These are phyloP conservation scores for Anarhynchus alexandrinus DNA, from an alignment of 2,113 vertebrate genomes.

Conservation along the genomic window DNA sequence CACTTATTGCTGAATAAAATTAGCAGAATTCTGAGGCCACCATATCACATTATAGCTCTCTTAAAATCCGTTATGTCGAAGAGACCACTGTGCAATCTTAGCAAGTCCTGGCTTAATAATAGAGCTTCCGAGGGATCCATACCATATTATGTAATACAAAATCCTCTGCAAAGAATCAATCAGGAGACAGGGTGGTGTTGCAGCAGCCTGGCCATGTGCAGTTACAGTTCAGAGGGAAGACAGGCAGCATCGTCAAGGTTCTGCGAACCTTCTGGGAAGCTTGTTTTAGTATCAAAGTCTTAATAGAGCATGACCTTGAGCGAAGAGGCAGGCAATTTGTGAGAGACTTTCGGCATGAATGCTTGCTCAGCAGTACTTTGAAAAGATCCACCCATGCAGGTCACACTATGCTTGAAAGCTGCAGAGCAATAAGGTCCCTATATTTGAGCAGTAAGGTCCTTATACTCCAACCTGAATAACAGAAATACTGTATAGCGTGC, in stretches of 20 bases:
- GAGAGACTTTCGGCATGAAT: not conserved
- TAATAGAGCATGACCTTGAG: constrained; percentile 23
- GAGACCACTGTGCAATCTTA: not conserved
- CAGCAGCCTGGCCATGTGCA: not conserved
- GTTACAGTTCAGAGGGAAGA: not conserved
- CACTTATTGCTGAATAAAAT: not conserved
- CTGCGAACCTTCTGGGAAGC: not conserved
- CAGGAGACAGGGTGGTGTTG: not conserved
- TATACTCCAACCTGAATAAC: not conserved
- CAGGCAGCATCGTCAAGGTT: not conserved
- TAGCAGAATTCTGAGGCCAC: not conserved
- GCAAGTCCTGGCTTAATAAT: not conserved
- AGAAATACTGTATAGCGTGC: not conserved
- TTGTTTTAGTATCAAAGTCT: not conserved
- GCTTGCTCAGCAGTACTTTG: not conserved
- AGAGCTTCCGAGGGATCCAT: not conserved
- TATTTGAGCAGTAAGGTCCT: not conserved
- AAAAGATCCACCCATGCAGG: not conserved
- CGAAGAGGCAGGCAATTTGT: not conserved
- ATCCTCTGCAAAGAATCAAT: not conserved
- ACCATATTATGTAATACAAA: not conserved
- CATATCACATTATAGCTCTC: not conserved
- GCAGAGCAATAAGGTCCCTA: not conserved
- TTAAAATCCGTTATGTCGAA: not conserved
- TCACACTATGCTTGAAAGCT: not conserved